Evolutionary conservation across 1,140 invertebrate species (phyloP).

Genomic region (Saccostrea echinata): DNA sequence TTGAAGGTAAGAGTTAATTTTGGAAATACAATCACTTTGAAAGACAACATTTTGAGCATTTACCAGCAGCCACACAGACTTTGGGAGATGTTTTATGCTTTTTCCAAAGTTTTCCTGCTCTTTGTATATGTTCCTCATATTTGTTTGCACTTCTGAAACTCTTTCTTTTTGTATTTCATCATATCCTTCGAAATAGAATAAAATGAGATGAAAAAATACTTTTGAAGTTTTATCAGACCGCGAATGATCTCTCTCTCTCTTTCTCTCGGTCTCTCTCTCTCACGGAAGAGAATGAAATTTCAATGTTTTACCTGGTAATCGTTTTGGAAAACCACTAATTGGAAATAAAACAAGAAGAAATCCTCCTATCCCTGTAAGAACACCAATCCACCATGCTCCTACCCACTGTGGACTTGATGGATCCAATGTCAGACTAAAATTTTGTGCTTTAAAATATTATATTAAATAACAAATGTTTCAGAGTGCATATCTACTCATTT

Average conservation of each 20-base stretch:
- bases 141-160: slow-evolving; percentile 60
- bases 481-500: too few relatives aligned
- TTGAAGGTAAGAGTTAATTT: too few relatives aligned
- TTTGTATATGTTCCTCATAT: slow-evolving; percentile 49
- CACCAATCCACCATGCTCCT: slow-evolving; percentile 37
- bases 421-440: slow-evolving; percentile 4
- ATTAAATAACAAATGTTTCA: too few relatives aligned
- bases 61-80: slow-evolving; percentile 59
- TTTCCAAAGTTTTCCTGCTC: slow-evolving; percentile 60
- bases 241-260: not conserved
- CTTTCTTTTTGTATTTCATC: slow-evolving; percentile 54
- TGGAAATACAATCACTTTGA: too few relatives aligned
- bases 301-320: slow-evolving; percentile 32
- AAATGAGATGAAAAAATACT: too few relatives aligned
- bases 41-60: too few relatives aligned
- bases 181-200: too few relatives aligned
- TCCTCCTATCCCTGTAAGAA: not conserved
- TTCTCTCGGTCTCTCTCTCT: too few relatives aligned
- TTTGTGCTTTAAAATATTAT: too few relatives aligned
- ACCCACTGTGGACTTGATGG: slow-evolving; percentile 27
- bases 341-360: slow-evolving; percentile 19
- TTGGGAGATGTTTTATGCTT: slow-evolving; percentile 63
- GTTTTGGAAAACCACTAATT: not conserved
- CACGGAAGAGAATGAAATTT: too few relatives aligned
- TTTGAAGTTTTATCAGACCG: not conserved